Evolutionary conservation across 1,140 invertebrate species (phyloP), one percentile per base, ranked within the genome.

Genomic region (Macrosteles quadrilineatus): DNA sequence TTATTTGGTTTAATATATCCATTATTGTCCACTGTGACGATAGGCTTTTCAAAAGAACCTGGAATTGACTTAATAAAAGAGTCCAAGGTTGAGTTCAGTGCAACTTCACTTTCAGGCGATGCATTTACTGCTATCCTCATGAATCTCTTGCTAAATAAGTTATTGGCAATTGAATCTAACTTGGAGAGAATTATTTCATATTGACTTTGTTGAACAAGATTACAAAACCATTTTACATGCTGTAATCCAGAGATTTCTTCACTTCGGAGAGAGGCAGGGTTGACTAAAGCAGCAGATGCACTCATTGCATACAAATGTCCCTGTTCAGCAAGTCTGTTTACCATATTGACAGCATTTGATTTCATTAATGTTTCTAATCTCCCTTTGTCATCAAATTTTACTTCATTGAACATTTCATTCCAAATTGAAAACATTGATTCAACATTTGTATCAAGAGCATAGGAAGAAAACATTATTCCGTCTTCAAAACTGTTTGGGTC

Each of bases 251-350:
- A 80, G n/a, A 91, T 81, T 31, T 81, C 81, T 73, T 97, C 95
- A 74, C 89, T 90, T 30, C 81, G 71, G 23, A 74, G 45, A 17
- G 87, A 85, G 6, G 88, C 83, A 23, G 89, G 85, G 0, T 87
- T 91, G 0, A 97, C 85, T 2, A 91, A 77, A 25, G 88, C 87
- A 0, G 87, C 85, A 4, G 94, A 89, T 65, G 86, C 85, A 62
- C 87, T 87, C 89, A 97, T 94, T 1, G 95, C 94, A 79, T 93
- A 98, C 2, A 85, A 77, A 77, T 98, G 96, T 0, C 95, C 96
- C 25, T 83, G 85, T 68, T 91, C 85, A 2, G 90, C 85, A n/a
- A 98, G 85, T n/a, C 91, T 88, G 70, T 90, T 89, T 0, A 91
- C 87, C 68, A 95, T 80, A 74, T 92, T 88, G 0, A 92, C 89